Percentiles rank a stretch among this genome's conserved stretches.
phyloP scores from a whole-genome alignment of 37 sponge, comb jelly and placozoan genomes.

The Tethya wilhelma region DNA sequence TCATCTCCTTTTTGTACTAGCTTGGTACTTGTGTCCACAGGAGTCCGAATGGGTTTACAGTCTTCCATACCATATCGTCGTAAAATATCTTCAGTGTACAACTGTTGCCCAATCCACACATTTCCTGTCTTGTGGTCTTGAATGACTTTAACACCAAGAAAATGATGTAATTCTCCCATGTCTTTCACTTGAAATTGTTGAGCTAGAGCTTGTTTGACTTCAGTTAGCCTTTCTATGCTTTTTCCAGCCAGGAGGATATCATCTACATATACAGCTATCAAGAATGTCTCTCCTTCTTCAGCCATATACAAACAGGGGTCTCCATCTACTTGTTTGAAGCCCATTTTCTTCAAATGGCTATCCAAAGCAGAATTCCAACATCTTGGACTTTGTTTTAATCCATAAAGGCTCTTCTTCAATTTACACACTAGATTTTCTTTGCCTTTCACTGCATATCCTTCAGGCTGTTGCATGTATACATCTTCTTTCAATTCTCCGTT shows the following conservation, averaged over 20 bases:
- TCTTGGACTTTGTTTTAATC: conserved; percentile 31
- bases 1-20: conserved; percentile 23
- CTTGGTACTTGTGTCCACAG: conserved; percentile 47
- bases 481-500: not conserved
- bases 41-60: conserved; percentile 29
- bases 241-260: conserved; percentile 42
- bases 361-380: conserved; percentile 67
- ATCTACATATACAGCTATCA: conserved; percentile 15
- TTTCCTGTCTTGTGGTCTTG: conserved; percentile 28
- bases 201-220: conserved; percentile 39
- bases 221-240: conserved; percentile 21
- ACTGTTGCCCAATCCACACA: conserved; percentile 40
- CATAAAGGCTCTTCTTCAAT: conserved; percentile 34
- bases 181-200: conserved; percentile 48
- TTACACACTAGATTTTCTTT: conserved; percentile 34
- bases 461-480: not conserved
- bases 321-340: conserved; percentile 45
- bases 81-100: conserved; percentile 31
- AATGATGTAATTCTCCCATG: conserved; percentile 46
- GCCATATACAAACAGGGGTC: conserved; percentile 63
- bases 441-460: no score
- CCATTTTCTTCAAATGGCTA: conserved; percentile 50
- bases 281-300: conserved; percentile 19
- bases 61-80: conserved; percentile 46
- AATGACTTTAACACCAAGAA: conserved; percentile 43